Base-by-base conservation (phyloP, 2,888 invertebrate species). In the Folsomia manolachei region DNA sequence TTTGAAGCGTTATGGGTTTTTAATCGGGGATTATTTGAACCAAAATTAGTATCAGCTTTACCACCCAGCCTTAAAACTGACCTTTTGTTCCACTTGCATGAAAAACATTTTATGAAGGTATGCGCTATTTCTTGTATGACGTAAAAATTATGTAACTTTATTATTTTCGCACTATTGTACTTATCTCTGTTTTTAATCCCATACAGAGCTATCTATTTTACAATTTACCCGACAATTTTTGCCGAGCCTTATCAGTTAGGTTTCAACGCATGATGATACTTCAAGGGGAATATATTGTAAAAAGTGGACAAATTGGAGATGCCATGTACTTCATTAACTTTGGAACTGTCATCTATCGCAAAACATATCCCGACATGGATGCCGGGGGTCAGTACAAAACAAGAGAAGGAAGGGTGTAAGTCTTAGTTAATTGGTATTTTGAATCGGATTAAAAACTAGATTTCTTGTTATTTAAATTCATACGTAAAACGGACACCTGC, bases 381-480 rank as follows among this genome's bases (percentile, higher is more conserved):
- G 56, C 7, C 19, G 18, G 56, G 7, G 19, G 21, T 21, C 7
- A 7, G 7, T 21, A 18, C 21, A 56, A 56, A n/a, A 56, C 21
- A 7, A 56, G n/a, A 56, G 56, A 56, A 56, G 56, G 56, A n/a
- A 56, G 56, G 19, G 56, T 56, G n/a, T n/a, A n/a, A n/a, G n/a
- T n/a, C n/a, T n/a, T n/a, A n/a, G n/a, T n/a, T n/a, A n/a, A n/a
- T n/a, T n/a, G n/a, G n/a, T n/a, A n/a, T n/a, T n/a, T n/a, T n/a
- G n/a, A n/a, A n/a, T n/a, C n/a, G n/a, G n/a, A n/a, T n/a, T n/a
- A n/a, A n/a, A n/a, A n/a, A n/a, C n/a, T n/a, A n/a, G n/a, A n/a
- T n/a, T n/a, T n/a, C n/a, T n/a, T n/a, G n/a, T n/a, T n/a, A n/a
- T n/a, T n/a, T n/a, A n/a, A n/a, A n/a, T n/a, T n/a, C n/a, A n/a